Conservation (phyloP, 2,113 vertebrate genomes). For the Eurystomus gularis region DNA sequence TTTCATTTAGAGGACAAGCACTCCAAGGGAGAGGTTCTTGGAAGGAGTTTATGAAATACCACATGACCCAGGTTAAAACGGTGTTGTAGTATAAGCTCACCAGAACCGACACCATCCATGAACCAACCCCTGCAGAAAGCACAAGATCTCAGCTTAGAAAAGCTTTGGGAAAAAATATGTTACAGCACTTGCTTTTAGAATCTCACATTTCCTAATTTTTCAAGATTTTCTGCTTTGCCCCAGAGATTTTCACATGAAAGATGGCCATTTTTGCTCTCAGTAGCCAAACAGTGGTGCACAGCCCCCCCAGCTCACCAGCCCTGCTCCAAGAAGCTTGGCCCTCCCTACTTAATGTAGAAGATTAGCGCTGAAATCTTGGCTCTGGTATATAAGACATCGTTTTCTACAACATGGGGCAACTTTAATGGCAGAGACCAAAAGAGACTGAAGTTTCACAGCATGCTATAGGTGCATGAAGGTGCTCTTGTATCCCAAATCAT, state of each 20-base stretch:
- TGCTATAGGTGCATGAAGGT: not conserved
- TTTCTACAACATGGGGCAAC: not conserved
- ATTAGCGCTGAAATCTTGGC: not conserved
- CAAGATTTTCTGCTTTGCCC: not conserved
- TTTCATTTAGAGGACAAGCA: conserved; percentile 76
- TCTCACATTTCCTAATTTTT: not conserved
- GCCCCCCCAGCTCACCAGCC: not conserved
- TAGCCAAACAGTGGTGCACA: not conserved
- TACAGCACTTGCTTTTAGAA: not conserved
- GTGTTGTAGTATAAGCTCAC: conserved; percentile 86
- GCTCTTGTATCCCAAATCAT: not conserved
- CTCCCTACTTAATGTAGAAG: not conserved
- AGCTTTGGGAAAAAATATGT: not conserved
- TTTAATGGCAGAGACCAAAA: not conserved
- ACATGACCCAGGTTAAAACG: conserved; percentile 86
- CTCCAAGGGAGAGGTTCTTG: conserved; percentile 87
- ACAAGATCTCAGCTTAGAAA: conserved; percentile 2
- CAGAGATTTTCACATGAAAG: not conserved
- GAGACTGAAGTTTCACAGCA: not conserved
- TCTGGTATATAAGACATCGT: not conserved
- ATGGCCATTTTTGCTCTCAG: not conserved
- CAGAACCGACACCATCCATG: conserved; percentile 75
- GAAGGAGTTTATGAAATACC: conserved; percentile 90
- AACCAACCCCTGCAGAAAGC: conserved; percentile 74
- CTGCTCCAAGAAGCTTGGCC: not conserved